Conservation (phyloP, 1,140 invertebrate species). For the Augochlora pura region DNA sequence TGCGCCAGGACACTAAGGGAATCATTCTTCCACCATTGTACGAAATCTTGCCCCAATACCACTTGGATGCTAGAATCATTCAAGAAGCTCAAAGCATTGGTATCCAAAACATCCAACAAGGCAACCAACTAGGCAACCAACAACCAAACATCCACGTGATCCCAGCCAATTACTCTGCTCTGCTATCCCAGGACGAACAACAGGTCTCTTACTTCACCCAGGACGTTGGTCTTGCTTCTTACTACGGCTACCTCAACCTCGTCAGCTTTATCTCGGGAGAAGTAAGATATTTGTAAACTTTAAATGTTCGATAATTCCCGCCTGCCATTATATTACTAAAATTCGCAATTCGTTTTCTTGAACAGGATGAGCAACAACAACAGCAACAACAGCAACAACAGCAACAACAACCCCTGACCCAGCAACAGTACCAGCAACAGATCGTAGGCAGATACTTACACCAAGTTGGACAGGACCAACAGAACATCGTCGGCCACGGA, state of each 20-base stretch:
- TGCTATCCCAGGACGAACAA: conserved; percentile 79
- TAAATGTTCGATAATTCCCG: background rate
- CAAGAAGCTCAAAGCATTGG: conserved; percentile 69
- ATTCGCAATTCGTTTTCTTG: background rate
- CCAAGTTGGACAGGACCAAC: conserved; percentile 74
- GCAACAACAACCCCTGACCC: conserved; percentile 11
- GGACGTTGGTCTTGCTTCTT: conserved; percentile 86
- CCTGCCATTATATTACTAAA: background rate
- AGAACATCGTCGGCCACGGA: conserved; percentile 70
- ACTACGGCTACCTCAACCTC: conserved; percentile 85
- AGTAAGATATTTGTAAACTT: conserved; percentile 55
- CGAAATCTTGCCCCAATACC: conserved; percentile 80
- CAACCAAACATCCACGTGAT: conserved; percentile 62
- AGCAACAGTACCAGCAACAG: conserved; percentile 38
- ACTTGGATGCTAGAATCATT: conserved; percentile 78
- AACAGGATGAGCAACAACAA: conserved; percentile 21
- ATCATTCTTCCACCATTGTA: conserved; percentile 78
- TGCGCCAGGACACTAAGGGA: conserved; percentile 75
- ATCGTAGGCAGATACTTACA: conserved; percentile 46
- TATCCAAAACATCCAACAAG: conserved; percentile 59
- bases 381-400: conserved; percentile 28
- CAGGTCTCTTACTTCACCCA: conserved; percentile 87
- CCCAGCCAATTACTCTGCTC: conserved; percentile 81
- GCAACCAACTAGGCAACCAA: conserved; percentile 39
- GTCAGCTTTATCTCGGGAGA: conserved; percentile 79